phyloP scores from a whole-genome alignment of 2,888 invertebrate genomes.

The Cataglyphis altisquamis region DNA sequence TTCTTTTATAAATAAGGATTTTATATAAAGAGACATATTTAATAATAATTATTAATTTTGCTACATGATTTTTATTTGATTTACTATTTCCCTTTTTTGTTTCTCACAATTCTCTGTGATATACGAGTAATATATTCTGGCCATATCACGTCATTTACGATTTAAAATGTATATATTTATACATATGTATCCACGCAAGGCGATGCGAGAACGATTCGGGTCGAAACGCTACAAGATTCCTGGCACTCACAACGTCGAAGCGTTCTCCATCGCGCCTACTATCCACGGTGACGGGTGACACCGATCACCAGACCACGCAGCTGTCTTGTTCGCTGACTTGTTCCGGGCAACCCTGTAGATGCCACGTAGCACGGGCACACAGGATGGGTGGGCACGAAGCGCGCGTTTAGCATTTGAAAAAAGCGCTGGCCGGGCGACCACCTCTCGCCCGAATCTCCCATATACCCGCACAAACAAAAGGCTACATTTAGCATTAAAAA shows the following conservation, averaged over 20 bases:
- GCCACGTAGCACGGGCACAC: constrained; percentile 59
- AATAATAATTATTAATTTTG: background rate
- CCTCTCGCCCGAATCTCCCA: constrained; percentile 74
- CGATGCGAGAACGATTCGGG: background rate
- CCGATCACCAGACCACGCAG: constrained; percentile 47
- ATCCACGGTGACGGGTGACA: constrained; percentile 50
- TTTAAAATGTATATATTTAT: background rate
- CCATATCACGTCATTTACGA: background rate
- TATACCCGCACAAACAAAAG: constrained; percentile 78
- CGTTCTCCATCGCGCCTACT: constrained; percentile 50
- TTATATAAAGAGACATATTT: background rate
- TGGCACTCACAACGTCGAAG: constrained; percentile 21
- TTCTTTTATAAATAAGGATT: background rate
- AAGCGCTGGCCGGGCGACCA: constrained; percentile 73
- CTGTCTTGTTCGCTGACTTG: constrained; percentile 68
- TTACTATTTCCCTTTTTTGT: background rate
- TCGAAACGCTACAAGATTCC: constrained; percentile 22
- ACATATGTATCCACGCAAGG: no score
- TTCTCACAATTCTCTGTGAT: background rate
- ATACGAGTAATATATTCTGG: background rate
- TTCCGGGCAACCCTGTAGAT: constrained; percentile 74
- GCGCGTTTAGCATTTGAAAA: constrained; percentile 82
- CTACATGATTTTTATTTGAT: background rate
- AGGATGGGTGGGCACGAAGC: constrained; percentile 66
- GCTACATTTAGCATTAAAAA: constrained; percentile 83